These are phyloP conservation scores for Hyperoplus lanceolatus DNA, from an alignment of 2,797 vertebrate species.

Conservation along the genomic window DNA sequence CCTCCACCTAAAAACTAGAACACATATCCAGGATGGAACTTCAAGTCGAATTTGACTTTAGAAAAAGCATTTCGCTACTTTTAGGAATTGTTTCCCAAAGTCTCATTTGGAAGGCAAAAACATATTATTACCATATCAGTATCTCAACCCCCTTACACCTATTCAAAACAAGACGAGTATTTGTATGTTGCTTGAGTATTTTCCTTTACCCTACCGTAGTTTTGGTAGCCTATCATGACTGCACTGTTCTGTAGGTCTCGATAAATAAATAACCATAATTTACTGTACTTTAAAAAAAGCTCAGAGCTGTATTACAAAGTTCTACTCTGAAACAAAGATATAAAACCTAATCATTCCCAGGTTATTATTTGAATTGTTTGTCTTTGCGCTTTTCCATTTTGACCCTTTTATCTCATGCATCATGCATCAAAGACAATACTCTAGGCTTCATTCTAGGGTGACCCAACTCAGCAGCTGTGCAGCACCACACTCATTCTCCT, in stretches of 20 bases:
- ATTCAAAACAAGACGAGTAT: no score
- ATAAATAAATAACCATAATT: no score
- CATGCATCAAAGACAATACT: slow-evolving; percentile 16
- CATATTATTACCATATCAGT: no score
- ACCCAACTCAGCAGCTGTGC: slow-evolving; percentile 35
- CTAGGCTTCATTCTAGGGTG: slow-evolving; percentile 22
- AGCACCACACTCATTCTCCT: slow-evolving; percentile 27
- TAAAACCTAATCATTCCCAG: neutral
- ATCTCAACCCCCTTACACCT: no score
- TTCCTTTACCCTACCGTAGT: no score
- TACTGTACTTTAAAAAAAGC: no score
- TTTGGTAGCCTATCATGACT: no score
- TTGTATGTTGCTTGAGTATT: no score
- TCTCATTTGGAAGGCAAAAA: neutral
- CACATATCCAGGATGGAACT: neutral
- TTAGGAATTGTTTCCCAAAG: neutral
- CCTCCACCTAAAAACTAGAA: no score
- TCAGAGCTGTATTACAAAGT: no score
- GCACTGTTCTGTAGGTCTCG: no score
- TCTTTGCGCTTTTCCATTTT: neutral
- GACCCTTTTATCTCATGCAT: neutral
- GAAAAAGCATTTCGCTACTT: neutral
- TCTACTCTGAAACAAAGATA: no score
- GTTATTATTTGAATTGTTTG: neutral
- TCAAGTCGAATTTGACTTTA: neutral